phyloP scores from a whole-genome alignment of 2,888 invertebrate genomes.

The Melanostoma mellinum region DNA sequence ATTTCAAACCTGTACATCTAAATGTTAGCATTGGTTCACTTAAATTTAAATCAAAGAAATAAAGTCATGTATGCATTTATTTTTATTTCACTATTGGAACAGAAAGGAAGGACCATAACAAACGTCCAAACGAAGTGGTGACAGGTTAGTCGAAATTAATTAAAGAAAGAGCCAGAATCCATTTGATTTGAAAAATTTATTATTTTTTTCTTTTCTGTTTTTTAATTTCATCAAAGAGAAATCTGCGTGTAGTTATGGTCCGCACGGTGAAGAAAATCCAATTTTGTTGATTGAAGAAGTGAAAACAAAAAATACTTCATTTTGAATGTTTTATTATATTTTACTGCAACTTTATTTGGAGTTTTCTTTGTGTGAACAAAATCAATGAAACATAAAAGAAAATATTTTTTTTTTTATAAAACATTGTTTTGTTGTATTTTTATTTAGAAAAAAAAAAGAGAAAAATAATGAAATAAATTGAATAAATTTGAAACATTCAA shows the following conservation, averaged over 20 bases:
- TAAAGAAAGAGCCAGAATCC: conserved; percentile 24
- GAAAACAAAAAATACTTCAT: conserved; percentile 66
- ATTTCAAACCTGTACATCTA: too few relatives aligned
- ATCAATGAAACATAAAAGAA: conserved; percentile 66
- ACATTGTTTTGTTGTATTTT: conserved; percentile 21
- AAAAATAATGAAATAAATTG: conserved; percentile 64
- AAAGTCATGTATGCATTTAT: not conserved
- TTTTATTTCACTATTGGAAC: not conserved
- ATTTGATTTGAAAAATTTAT: conserved; percentile 21
- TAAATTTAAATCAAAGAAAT: too few relatives aligned
- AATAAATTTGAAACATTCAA: conserved; percentile 2
- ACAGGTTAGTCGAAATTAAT: not conserved
- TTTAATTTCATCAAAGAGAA: not conserved
- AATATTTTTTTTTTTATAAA: conserved; percentile 31
- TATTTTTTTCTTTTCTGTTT: conserved; percentile 20
- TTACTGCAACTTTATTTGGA: conserved; percentile 55
- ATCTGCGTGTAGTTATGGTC: not conserved
- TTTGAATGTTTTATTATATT: conserved; percentile 47
- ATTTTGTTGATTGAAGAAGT: conserved; percentile 49
- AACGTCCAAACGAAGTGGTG: not conserved
- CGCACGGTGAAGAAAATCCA: conserved; percentile 34
- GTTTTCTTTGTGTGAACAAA: conserved; percentile 57
- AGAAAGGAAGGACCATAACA: too few relatives aligned
- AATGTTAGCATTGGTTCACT: too few relatives aligned
- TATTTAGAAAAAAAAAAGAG: conserved; percentile 61